Evolutionary conservation across 2,113 vertebrate genomes (phyloP), one percentile per base, ranked within the genome.

Genomic region (Ameiurus melas): DNA sequence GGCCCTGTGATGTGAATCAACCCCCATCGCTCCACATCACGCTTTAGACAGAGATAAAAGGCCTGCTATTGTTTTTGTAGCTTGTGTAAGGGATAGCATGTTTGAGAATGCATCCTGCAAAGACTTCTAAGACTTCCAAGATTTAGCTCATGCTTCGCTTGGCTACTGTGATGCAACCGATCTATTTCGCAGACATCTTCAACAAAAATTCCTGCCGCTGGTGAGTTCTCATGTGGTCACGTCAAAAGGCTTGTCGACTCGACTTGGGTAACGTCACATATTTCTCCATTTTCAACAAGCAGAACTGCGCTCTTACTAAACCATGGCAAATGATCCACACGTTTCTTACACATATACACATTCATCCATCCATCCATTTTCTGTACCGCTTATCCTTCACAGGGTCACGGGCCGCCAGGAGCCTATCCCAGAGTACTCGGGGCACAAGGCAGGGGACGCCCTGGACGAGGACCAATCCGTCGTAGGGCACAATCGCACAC

Each of bases 81-180:
- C 62, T 33, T 20, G 70, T 57, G 51, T 89, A 84, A 77, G 82
- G 71, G 71, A 84, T 77, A 47, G 85, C 83, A 57, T 75, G 85
- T 88, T 84, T 86, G 30, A 64, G 84, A 86, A 39, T 64, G 85
- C 85, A 84, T 89, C 71, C 81, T 68, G 51, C 25, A 66, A 87
- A 19, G 62, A 66, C 70, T 86, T 86, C 84, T 86, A 47, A 86
- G 22, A 71, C 83, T 66, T 33, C 53, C 64, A 71, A 81, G 64
- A 84, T 84, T 80, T 53, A 51, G 53, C 73, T 79, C 66, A 83
- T 81, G 82, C 62, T 84, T 88, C 87, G 78, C 33, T 88, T 62
- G 81, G 17, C 51, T 58, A n/a, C 73, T 77, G 47, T 75, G 87
- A 77, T 64, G 47, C 51, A 55, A n/a, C 71, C 53, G 58, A 66